Percentiles rank a stretch among this genome's conserved stretches.
Conservation (phyloP, 2,113 vertebrate genomes). For the Drymodes brunneopygia region DNA sequence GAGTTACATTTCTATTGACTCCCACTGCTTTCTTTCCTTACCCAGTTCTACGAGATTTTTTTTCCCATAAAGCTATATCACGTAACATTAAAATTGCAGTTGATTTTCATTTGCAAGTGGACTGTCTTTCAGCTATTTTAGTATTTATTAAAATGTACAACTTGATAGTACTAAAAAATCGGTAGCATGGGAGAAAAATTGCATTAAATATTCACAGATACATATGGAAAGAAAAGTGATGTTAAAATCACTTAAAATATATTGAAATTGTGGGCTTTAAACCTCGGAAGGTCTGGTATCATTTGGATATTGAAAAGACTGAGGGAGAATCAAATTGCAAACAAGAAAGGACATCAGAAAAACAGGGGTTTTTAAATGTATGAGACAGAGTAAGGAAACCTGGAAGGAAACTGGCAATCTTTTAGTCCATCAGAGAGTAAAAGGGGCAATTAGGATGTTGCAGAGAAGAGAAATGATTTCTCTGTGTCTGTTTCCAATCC, state of each 20-base stretch:
- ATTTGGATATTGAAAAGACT: not conserved
- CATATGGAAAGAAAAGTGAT: not conserved
- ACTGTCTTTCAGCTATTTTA: conserved; percentile 16
- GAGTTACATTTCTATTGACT: conserved; percentile 2
- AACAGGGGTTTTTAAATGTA: not conserved
- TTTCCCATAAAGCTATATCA: conserved; percentile 12
- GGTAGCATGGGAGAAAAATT: not conserved
- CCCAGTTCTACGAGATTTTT: not conserved
- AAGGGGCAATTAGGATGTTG: not conserved
- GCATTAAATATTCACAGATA: not conserved
- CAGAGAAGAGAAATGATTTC: conserved; percentile 10
- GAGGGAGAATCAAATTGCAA: not conserved
- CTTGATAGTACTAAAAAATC: not conserved
- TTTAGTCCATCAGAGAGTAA: not conserved
- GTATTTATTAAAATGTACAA: conserved; percentile 10
- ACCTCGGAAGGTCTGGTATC: not conserved
- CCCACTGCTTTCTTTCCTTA: conserved; percentile 38
- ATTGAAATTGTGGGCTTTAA: not conserved
- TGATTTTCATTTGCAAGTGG: conserved; percentile 18
- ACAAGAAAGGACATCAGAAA: not conserved
- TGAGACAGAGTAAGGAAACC: not conserved
- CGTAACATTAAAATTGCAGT: not conserved
- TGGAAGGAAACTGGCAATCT: not conserved
- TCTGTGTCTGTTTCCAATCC: not conserved
- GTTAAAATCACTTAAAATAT: not conserved